These are phyloP conservation scores for Arothron firmamentum DNA, from an alignment of 2,113 vertebrate species.

Conservation along the genomic window DNA sequence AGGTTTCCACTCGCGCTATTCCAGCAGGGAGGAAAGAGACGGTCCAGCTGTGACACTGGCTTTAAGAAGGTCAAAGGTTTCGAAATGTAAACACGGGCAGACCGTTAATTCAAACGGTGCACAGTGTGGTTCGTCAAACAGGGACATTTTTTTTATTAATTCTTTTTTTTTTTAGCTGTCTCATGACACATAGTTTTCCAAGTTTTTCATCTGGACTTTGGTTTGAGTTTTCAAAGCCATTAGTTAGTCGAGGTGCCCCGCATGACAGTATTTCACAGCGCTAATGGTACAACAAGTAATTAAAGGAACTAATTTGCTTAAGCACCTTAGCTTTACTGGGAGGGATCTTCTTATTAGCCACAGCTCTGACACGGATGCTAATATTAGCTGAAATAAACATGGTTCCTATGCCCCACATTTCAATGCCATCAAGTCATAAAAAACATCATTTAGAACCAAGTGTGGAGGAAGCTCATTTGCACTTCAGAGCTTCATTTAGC, in stretches of 20 bases:
- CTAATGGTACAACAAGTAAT: slow-evolving; percentile 49
- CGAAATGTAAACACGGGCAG: slow-evolving; percentile 59
- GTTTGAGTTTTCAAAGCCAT: slow-evolving; percentile 52
- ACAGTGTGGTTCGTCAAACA: slow-evolving; percentile 43
- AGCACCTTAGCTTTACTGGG: slow-evolving; percentile 30
- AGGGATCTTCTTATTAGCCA: slow-evolving; percentile 20
- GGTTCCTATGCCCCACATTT: slow-evolving; percentile 33
- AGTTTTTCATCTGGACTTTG: slow-evolving; percentile 41
- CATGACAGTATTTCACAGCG: slow-evolving; percentile 16
- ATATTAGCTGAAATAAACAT: slow-evolving; percentile 63
- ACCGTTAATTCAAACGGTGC: slow-evolving; percentile 62
- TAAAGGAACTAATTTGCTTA: slow-evolving; percentile 45
- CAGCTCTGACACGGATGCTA: slow-evolving; percentile 28
- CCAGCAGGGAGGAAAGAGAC: slow-evolving; percentile 56
- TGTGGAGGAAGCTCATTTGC: slow-evolving; percentile 73
- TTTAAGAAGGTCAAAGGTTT: slow-evolving; percentile 58
- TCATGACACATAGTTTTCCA: slow-evolving; percentile 41
- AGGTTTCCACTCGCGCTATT: slow-evolving; percentile 70
- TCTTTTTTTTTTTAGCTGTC: slow-evolving; percentile 31
- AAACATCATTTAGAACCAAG: slow-evolving; percentile 41
- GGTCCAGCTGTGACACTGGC: slow-evolving; percentile 66
- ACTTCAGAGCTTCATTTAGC: slow-evolving; percentile 72
- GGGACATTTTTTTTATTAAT: slow-evolving; percentile 23
- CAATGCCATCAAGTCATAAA: slow-evolving; percentile 35
- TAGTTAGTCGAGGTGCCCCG: slow-evolving; percentile 37